phyloP scores from a whole-genome alignment of 35 echinoderm and acorn worm genomes.

The Ophioderma brevispina region DNA sequence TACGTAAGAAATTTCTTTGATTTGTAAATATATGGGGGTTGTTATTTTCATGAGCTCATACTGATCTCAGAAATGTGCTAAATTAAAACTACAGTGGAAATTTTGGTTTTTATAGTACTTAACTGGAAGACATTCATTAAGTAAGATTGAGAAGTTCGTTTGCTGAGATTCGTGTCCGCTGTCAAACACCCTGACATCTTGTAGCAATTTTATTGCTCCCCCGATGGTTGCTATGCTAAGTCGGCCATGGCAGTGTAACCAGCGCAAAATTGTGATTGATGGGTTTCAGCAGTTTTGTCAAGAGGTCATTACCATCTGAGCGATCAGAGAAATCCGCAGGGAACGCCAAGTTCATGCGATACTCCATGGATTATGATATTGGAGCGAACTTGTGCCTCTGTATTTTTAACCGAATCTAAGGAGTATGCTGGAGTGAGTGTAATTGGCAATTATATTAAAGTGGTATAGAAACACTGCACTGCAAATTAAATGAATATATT shows the following conservation, averaged over 20 bases:
- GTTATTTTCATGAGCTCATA: too few relatives aligned
- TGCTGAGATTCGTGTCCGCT: not conserved
- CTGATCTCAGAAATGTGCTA: too few relatives aligned
- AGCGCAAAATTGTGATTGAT: constrained; percentile 13
- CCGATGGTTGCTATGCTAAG: not conserved
- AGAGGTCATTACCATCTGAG: constrained; percentile 5
- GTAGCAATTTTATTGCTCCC: not conserved
- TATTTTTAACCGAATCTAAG: not conserved
- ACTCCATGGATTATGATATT: not conserved
- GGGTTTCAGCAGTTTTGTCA: not conserved
- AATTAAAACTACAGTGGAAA: too few relatives aligned
- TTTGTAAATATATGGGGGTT: too few relatives aligned
- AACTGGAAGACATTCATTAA: too few relatives aligned
- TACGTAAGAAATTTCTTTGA: too few relatives aligned
- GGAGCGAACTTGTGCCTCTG: not conserved
- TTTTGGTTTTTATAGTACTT: too few relatives aligned
- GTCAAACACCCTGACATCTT: not conserved
- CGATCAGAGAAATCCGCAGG: not conserved
- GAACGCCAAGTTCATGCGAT: not conserved
- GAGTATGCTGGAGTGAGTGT: not conserved
- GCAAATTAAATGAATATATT: too few relatives aligned
- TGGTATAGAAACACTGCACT: too few relatives aligned
- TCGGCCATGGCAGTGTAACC: not conserved
- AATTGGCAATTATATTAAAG: not conserved
- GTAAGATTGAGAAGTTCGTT: not conserved